Evolutionary conservation across 2,113 vertebrate genomes (phyloP).

Genomic region (Lophura nycthemera): DNA sequence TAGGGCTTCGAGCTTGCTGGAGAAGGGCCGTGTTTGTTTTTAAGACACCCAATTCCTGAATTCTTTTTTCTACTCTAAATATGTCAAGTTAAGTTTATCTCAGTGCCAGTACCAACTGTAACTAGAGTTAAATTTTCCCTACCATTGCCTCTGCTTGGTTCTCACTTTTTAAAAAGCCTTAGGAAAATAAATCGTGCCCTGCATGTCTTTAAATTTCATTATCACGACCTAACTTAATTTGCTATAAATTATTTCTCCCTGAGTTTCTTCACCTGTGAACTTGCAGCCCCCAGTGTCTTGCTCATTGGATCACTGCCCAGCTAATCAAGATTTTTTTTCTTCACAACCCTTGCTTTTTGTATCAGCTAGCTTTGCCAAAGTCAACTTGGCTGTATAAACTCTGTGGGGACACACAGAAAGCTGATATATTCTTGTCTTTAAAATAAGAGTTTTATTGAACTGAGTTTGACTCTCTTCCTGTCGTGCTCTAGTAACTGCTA

Average conservation of each 20-base stretch:
- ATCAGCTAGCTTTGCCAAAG: slow-evolving; percentile 14
- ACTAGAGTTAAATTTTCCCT: slow-evolving; percentile 17
- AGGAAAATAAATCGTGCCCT: slow-evolving; percentile 49
- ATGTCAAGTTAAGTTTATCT: neutral
- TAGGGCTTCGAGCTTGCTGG: neutral
- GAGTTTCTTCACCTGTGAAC: slow-evolving; percentile 36
- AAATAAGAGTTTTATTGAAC: slow-evolving; percentile 37
- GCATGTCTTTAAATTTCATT: slow-evolving; percentile 60
- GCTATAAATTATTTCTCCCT: slow-evolving; percentile 62
- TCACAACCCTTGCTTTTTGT: slow-evolving; percentile 41
- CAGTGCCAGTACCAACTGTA: neutral
- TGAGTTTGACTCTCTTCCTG: neutral
- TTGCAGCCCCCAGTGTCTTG: neutral
- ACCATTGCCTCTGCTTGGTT: slow-evolving; percentile 21
- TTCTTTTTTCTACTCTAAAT: slow-evolving; percentile 1
- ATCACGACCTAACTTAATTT: slow-evolving; percentile 59
- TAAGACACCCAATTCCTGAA: neutral
- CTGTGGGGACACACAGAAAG: neutral
- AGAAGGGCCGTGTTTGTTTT: neutral
- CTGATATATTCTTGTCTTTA: slow-evolving; percentile 25
- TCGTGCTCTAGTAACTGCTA: neutral
- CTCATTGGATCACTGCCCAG: slow-evolving; percentile 49
- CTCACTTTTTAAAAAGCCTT: slow-evolving; percentile 43
- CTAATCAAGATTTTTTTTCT: slow-evolving; percentile 22
- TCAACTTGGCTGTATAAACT: slow-evolving; percentile 34